Evolutionary conservation across 2,797 vertebrate species (phyloP).

Genomic region (Cetoscarus ocellatus): DNA sequence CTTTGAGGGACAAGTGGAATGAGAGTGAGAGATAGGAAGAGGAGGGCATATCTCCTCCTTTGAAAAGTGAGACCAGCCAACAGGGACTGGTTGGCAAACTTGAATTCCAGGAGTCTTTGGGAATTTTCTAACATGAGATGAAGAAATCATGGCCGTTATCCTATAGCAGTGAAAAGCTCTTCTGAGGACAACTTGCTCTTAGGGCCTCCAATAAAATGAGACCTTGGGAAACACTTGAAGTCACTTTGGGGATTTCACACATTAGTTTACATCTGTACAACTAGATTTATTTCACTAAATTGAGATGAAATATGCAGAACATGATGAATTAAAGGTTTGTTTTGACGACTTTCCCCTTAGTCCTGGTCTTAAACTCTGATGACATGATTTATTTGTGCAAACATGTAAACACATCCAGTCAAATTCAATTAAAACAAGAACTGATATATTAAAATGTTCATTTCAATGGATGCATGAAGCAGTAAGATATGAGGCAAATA

Average conservation of each 20-base stretch:
- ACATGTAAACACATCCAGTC: background rate
- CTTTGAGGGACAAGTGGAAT: slow-evolving; percentile 71
- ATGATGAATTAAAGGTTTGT: no score
- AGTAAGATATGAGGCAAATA: slow-evolving; percentile 52
- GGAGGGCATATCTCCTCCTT: slow-evolving; percentile 70
- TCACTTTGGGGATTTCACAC: slow-evolving; percentile 13
- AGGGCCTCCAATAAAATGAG: slow-evolving; percentile 42
- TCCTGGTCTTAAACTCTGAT: no score
- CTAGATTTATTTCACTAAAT: no score
- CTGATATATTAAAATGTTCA: slow-evolving; percentile 29
- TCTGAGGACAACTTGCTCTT: slow-evolving; percentile 45
- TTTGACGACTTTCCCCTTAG: no score
- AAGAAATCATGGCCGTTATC: slow-evolving; percentile 61
- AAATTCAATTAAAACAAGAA: slow-evolving; percentile 43
- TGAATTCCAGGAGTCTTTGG: slow-evolving; percentile 68
- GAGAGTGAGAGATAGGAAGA: slow-evolving; percentile 57
- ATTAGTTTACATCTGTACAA: background rate
- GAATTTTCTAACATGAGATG: slow-evolving; percentile 66
- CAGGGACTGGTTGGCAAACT: slow-evolving; percentile 76
- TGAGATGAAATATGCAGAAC: no score
- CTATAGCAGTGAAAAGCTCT: slow-evolving; percentile 48
- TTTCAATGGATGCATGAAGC: slow-evolving; percentile 62
- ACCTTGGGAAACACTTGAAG: slow-evolving; percentile 40
- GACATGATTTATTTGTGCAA: no score
- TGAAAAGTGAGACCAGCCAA: slow-evolving; percentile 74